A percentile compares a stretch with the other conserved stretches of the same genome.
phyloP scores from a whole-genome alignment of 2,797 vertebrate genomes.

The Cuniculus paca region DNA sequence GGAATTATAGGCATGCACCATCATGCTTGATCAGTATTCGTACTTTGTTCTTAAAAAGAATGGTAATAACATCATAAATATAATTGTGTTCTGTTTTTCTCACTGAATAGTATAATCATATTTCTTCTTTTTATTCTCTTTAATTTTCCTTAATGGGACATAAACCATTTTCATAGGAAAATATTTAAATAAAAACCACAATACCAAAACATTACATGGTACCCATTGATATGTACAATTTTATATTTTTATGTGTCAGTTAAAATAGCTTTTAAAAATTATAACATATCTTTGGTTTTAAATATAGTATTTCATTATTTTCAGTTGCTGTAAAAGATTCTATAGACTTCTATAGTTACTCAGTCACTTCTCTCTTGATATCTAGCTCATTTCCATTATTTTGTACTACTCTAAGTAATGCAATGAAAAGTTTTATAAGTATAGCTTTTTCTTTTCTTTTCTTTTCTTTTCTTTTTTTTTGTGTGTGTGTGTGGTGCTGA shows the following conservation, averaged over 20 bases:
- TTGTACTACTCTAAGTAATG: constrained; percentile 59
- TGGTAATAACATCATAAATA: constrained; percentile 7
- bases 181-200: constrained; percentile 51
- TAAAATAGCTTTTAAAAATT: background rate
- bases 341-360: constrained; percentile 27
- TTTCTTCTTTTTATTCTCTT: constrained; percentile 46
- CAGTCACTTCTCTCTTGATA: background rate
- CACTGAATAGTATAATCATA: background rate
- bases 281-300: background rate
- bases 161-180: constrained; percentile 31
- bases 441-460: background rate
- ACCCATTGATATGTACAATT: background rate
- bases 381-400: constrained; percentile 27
- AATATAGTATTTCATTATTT: constrained; percentile 37
- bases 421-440: constrained; percentile 48
- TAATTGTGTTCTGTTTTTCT: constrained; percentile 36
- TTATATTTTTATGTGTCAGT: background rate
- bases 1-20: background rate
- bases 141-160: constrained; percentile 37
- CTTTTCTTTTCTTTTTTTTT: background rate
- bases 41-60: constrained; percentile 24
- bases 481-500: background rate
- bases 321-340: constrained; percentile 25
- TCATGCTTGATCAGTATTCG: background rate
- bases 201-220: background rate